phyloP scores from a whole-genome alignment of 1,140 invertebrate species.

The Drosophila lacertosa region DNA sequence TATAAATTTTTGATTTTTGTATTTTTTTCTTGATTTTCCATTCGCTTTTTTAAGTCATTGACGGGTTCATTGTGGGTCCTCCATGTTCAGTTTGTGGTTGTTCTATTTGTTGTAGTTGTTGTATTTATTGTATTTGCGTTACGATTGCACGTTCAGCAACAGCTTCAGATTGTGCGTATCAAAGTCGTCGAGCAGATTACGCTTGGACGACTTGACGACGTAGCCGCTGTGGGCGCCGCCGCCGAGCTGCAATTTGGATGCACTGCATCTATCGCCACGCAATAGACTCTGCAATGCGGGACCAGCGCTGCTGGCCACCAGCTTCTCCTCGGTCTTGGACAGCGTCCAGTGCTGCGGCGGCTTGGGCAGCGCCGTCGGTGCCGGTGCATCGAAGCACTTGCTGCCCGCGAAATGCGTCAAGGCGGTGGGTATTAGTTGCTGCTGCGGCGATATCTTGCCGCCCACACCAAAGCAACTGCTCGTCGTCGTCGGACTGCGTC shows the following conservation, averaged over 20 bases:
- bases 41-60: conserved; percentile 58
- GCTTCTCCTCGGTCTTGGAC: conserved; percentile 66
- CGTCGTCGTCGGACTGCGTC: conserved; percentile 58
- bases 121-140: conserved; percentile 63
- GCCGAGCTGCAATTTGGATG: conserved; percentile 29
- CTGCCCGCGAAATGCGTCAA: conserved; percentile 86
- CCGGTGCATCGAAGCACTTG: conserved; percentile 87
- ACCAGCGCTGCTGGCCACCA: conserved; percentile 67
- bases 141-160: conserved; percentile 85
- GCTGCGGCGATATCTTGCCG: conserved; percentile 73
- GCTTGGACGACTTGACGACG: conserved; percentile 71
- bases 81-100: conserved; percentile 44
- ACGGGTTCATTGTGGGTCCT: conserved; percentile 64
- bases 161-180: conserved; percentile 85
- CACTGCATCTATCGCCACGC: conserved; percentile 45
- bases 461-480: conserved; percentile 41
- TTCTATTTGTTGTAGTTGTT: conserved; percentile 20
- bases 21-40: conserved; percentile 43
- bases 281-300: conserved; percentile 60
- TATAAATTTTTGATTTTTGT: conserved; percentile 64
- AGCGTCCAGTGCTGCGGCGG: conserved; percentile 86
- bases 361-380: conserved; percentile 86
- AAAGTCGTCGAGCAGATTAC: conserved; percentile 80
- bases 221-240: conserved; percentile 22
- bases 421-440: conserved; percentile 77